Evolutionary conservation across 2,113 vertebrate species (phyloP), one percentile per base, ranked within the genome.

Genomic region (Cyanoderma ruficeps): DNA sequence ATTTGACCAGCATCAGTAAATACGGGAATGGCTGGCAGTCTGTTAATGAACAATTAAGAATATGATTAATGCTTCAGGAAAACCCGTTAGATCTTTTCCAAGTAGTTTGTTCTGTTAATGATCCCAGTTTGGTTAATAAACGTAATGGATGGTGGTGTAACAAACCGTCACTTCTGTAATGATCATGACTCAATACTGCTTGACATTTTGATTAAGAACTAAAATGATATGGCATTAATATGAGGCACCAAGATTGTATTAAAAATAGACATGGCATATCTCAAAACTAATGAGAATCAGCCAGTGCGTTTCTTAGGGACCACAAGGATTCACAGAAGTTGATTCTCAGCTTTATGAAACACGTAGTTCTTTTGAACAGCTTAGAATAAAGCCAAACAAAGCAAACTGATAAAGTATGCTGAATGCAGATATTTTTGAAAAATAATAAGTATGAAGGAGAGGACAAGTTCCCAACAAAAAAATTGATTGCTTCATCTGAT

Each of bases 141-240:
- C 49, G 52, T 88, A 92, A 95, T 55, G 85, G 83, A 93, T 90
- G 30, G 14, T 92, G 37, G 44, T 50, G 53, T 11, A 93, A 44
- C 59, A 59, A 57, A 93, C 55, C 22, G 10, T 46, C 30, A 57
- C 55, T 88, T 55, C 52, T 80, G 20, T 63, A 90, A 67, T 53
- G 75, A 53, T 81, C 39, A 14, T 80, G 85, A 93, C 39, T 94
- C 76, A 86, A 13, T 67, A 77, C 39, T 64, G 30, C 41, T 84
- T 94, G 92, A 63, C 87, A 92, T 92, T 96, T 93, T 92, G 88
- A 77, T 77, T 70, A 92, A 86, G 64, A 91, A 50, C 41, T 85
- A 70, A 77, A 90, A 83, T 77, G 30, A 70, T 80, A 46, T 63
- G 13, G 44, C 80, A 88, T 55, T 81, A 79, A 46, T 42, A 74